phyloP scores from a whole-genome alignment of 2,888 invertebrate genomes.

The Rambutsinella grinnellia region DNA sequence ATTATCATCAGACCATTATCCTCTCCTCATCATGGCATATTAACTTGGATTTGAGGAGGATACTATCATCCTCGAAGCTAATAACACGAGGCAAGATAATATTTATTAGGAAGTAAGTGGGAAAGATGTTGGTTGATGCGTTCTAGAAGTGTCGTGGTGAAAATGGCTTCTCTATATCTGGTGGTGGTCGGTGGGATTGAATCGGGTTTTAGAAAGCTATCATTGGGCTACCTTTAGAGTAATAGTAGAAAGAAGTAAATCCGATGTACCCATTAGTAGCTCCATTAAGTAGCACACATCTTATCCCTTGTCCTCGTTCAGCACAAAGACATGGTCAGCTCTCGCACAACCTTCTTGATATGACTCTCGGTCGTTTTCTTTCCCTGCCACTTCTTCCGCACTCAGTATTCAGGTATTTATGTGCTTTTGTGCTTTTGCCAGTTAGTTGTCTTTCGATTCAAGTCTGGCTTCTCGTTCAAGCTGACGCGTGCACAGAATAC shows the following conservation, averaged over 20 bases:
- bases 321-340: no score
- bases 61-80: conserved; percentile 29
- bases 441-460: conserved; percentile 54
- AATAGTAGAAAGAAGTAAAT: conserved; percentile 47
- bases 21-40: neutral
- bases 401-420: conserved; percentile 47
- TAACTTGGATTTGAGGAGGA: neutral
- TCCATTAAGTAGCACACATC: conserved; percentile 57
- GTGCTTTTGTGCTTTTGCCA: conserved; percentile 50
- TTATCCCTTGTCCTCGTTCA: conserved; percentile 50
- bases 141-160: neutral
- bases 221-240: neutral
- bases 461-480: conserved; percentile 40
- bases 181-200: neutral
- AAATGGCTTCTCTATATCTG: no score
- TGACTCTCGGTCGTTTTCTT: neutral
- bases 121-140: neutral
- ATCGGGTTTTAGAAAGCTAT: conserved; percentile 2
- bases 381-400: conserved; percentile 7
- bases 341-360: conserved; percentile 28
- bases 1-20: neutral
- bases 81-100: conserved; percentile 41
- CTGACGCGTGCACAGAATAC: conserved; percentile 52
- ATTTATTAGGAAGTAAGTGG: conserved; percentile 41
- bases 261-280: conserved; percentile 60